Conservation (phyloP, 2,797 vertebrate species). For the Myoxocephalus aenaeus region DNA sequence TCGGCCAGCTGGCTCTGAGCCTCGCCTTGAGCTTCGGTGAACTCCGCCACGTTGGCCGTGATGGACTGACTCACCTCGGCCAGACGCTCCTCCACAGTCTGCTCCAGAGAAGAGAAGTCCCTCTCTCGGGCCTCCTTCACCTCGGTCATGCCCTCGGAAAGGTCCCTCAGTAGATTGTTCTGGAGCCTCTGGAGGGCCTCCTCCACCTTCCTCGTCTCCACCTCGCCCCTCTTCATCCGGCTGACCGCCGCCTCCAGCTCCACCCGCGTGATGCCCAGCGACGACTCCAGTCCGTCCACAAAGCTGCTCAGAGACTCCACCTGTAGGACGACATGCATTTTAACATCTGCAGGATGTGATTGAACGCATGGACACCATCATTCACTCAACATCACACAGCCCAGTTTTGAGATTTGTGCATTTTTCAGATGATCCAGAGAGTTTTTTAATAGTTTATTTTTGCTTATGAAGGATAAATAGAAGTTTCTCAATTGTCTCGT, state of each 20-base stretch:
- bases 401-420: not conserved
- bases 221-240: slow-evolving; percentile 88
- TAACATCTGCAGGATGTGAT: not conserved
- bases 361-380: not conserved
- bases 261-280: slow-evolving; percentile 85
- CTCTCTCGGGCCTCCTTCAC: slow-evolving; percentile 91
- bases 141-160: slow-evolving; percentile 91
- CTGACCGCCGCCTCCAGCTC: slow-evolving; percentile 87
- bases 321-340: slow-evolving; percentile 71
- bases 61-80: slow-evolving; percentile 92
- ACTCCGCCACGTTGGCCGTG: slow-evolving; percentile 89
- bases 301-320: slow-evolving; percentile 87
- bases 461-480: not conserved
- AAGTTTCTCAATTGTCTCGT: not conserved
- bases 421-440: not conserved
- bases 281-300: slow-evolving; percentile 87
- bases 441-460: not conserved
- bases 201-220: slow-evolving; percentile 89
- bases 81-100: slow-evolving; percentile 91
- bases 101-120: slow-evolving; percentile 93
- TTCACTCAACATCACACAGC: not conserved
- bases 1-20: slow-evolving; percentile 89
- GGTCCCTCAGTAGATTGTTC: slow-evolving; percentile 91
- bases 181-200: slow-evolving; percentile 95
- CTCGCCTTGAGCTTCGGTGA: slow-evolving; percentile 89